phyloP scores from a whole-genome alignment of 2,888 invertebrate species.

The Chironomus riparius region DNA sequence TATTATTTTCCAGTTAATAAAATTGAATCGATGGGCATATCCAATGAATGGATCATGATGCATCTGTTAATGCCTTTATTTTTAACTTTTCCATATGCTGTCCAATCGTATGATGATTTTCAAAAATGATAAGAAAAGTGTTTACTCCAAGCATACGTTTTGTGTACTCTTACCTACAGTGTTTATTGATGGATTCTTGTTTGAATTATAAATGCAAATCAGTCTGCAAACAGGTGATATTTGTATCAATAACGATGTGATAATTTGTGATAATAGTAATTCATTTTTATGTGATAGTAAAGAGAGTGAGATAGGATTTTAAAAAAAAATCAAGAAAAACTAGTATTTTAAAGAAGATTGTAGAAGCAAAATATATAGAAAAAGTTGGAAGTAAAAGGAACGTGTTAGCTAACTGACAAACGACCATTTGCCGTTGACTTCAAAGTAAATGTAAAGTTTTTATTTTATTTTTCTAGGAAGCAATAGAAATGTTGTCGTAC shows the following conservation, averaged over 20 bases:
- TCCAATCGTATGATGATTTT: not conserved
- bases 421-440: not conserved
- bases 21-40: not conserved
- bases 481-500: not conserved
- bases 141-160: too few species aligned
- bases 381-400: not conserved
- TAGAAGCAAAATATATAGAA: not conserved
- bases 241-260: slow-evolving; percentile 1
- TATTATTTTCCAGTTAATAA: too few species aligned
- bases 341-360: not conserved
- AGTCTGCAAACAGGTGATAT: not conserved
- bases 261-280: slow-evolving; percentile 6
- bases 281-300: not conserved
- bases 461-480: not conserved
- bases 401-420: not conserved
- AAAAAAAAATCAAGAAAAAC: not conserved
- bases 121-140: too few species aligned
- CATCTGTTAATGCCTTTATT: not conserved
- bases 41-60: not conserved
- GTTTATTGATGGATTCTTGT: not conserved
- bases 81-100: not conserved
- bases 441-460: not conserved
- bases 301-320: not conserved
- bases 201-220: not conserved
- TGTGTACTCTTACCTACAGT: too few species aligned